phyloP scores from a whole-genome alignment of 2,888 invertebrate genomes.

The Oscheius sp. region DNA sequence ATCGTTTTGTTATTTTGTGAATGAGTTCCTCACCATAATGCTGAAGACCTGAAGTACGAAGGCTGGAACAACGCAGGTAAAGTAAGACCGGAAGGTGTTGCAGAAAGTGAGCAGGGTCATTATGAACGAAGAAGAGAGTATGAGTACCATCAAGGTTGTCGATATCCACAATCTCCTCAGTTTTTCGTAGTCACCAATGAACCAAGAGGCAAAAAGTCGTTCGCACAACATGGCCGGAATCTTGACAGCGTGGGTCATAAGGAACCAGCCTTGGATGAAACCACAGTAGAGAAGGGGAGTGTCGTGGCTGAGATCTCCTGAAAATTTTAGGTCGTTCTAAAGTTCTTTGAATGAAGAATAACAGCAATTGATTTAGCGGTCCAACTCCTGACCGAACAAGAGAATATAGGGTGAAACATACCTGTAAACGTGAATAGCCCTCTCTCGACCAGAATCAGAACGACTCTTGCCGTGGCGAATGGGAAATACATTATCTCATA shows the following conservation, averaged over 20 bases:
- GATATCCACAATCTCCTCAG: conserved; percentile 12
- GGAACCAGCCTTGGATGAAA: conserved; percentile 22
- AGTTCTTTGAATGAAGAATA: neutral
- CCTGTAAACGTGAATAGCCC: neutral
- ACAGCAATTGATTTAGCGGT: neutral
- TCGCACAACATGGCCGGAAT: conserved; percentile 19
- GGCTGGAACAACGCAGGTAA: conserved; percentile 4
- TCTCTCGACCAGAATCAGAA: conserved; percentile 12
- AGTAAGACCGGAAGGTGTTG: conserved; percentile 3
- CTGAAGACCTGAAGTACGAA: conserved; percentile 13
- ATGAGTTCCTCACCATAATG: neutral
- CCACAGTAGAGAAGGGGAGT: conserved; percentile 7
- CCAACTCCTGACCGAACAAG: neutral
- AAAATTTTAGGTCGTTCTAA: neutral
- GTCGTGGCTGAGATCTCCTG: conserved; percentile 6
- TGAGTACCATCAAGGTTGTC: neutral
- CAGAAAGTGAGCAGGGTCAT: conserved; percentile 16
- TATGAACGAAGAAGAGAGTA: conserved; percentile 9
- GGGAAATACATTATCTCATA: conserved; percentile 19
- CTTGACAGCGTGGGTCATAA: conserved; percentile 23
- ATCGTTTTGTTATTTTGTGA: too few relatives aligned
- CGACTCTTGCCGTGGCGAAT: conserved; percentile 4
- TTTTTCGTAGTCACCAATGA: conserved; percentile 25
- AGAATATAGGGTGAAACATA: neutral
- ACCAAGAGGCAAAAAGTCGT: conserved; percentile 14